A percentile compares a stretch with the other conserved stretches of the same genome.
These are phyloP conservation scores for Hydractinia echinata DNA, from an alignment of 30 jellyfish, hydroid and myxozoan genomes.

Conservation along the genomic window DNA sequence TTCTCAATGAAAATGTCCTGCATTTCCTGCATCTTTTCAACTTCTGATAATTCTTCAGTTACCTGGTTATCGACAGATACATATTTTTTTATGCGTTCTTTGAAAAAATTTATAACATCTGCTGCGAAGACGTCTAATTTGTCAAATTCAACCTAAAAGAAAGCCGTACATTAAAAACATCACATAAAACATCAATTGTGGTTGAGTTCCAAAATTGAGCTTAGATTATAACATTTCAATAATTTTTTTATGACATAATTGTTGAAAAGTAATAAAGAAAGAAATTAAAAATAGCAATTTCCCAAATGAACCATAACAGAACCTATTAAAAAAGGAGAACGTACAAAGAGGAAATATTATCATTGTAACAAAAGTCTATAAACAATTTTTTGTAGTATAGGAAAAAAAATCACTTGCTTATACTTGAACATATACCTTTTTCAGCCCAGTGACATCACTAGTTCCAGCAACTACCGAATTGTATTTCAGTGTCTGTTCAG, in stretches of 20 bases:
- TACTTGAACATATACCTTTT: slow-evolving; percentile 16
- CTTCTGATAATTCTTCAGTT: slow-evolving; percentile 19
- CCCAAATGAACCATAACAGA: no score
- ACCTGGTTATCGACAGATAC: slow-evolving; percentile 29
- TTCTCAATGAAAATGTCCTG: slow-evolving; percentile 69
- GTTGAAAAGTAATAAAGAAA: no score
- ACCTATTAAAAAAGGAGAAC: no score
- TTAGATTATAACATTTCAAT: no score
- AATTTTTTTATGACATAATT: no score
- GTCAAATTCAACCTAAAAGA: slow-evolving; percentile 29
- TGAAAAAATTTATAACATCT: slow-evolving; percentile 45
- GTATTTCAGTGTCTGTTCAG: slow-evolving; percentile 49
- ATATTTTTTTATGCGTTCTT: slow-evolving; percentile 43
- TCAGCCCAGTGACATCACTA: slow-evolving; percentile 29
- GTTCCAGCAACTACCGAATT: slow-evolving; percentile 30
- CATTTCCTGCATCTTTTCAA: not conserved
- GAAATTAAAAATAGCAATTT: no score
- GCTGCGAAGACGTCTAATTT: slow-evolving; percentile 61
- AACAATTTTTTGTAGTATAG: no score
- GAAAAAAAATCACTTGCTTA: no score
- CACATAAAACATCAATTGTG: no score
- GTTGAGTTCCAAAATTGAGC: no score
- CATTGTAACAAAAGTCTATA: no score
- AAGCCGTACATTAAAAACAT: not conserved
- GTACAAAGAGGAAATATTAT: no score